Conservation (phyloP, 2,888 invertebrate species). For the Caenorhabditis imperialis region DNA sequence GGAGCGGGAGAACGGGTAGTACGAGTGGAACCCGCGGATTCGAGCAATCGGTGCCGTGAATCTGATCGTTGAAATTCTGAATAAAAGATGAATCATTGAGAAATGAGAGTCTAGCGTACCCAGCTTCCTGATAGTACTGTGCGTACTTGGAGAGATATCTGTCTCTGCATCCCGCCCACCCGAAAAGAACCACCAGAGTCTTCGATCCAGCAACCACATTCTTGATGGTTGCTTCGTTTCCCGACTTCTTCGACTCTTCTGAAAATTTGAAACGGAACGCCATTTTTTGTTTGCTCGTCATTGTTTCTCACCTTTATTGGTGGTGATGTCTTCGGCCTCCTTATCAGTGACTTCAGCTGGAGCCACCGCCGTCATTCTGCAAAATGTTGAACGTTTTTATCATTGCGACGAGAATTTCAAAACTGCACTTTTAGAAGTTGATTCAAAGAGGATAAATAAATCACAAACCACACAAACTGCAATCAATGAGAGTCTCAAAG, state of each 20-base stretch:
- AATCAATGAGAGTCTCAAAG: background rate
- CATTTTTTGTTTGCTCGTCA: background rate
- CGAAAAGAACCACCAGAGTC: constrained; percentile 84
- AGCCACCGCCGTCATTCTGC: constrained; percentile 29
- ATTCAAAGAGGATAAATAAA: background rate
- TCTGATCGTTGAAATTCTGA: constrained; percentile 69
- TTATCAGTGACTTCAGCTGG: constrained; percentile 46
- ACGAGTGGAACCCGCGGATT: constrained; percentile 69
- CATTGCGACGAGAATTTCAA: constrained; percentile 3
- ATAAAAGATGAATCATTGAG: constrained; percentile 1
- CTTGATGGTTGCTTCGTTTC: constrained; percentile 37
- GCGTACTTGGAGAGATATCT: constrained; percentile 87
- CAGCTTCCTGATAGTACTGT: constrained; percentile 85
- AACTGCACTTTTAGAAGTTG: constrained; percentile 3
- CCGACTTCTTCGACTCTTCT: constrained; percentile 35
- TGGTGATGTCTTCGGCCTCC: constrained; percentile 44
- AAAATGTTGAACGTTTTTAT: background rate
- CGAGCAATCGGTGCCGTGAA: constrained; percentile 74
- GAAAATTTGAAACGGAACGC: constrained; percentile 3
- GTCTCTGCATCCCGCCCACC: constrained; percentile 88
- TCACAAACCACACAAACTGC: background rate
- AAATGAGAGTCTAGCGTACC: constrained; percentile 81
- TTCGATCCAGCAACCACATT: constrained; percentile 38
- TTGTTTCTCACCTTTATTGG: constrained; percentile 21
- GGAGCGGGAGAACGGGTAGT: constrained; percentile 63